Evolutionary conservation across 2,797 vertebrate species (phyloP), one percentile per base, ranked within the genome.

Genomic region (Graptemys geographica): DNA sequence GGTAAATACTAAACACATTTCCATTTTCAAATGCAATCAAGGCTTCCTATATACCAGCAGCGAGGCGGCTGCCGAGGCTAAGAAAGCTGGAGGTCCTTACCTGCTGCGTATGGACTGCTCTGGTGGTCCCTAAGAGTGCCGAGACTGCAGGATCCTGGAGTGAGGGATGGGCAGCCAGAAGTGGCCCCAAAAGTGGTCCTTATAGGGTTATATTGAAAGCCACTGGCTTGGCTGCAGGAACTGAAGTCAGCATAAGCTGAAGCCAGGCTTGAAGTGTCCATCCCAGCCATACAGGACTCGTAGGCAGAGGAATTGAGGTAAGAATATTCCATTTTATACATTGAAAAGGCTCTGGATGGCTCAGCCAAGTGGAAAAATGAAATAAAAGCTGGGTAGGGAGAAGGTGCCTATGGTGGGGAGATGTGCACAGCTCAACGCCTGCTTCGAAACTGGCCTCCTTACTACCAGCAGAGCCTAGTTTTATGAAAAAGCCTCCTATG

Each of bases 251-350:
- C 99, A 97, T 99, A 99, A 98, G 99, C 99, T 98, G 99, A 99
- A 97, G 99, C 99, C 99, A 99, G 98, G 98, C 99, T 99, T 94
- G 99, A 99, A 90, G 99, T 99, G 99, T 99, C 99, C 99, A 99
- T 99, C 97, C 99, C 99, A 98, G 99, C 99, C 99, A 99, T 99
- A 99, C 99, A 99, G 97, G 99, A 99, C 99, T 99, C 99, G 99
- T 99, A 99, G 99, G 99, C 99, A 98, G 99, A 99, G 99, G 99
- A 99, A 99, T 99, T 99, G 98, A 99, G 99, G 99, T 99, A 99
- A 99, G 99, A 99, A 99, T 99, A 99, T 99, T 99, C 99, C 99
- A 99, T 99, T 99, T 99, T 99, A 99, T 99, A 99, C 99, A 99
- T 99, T 99, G 99, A 99, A 99, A 99, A 99, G 98, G 98, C 98